Conservation (phyloP, 2,888 invertebrate genomes). For the Leptopilina myrica region DNA sequence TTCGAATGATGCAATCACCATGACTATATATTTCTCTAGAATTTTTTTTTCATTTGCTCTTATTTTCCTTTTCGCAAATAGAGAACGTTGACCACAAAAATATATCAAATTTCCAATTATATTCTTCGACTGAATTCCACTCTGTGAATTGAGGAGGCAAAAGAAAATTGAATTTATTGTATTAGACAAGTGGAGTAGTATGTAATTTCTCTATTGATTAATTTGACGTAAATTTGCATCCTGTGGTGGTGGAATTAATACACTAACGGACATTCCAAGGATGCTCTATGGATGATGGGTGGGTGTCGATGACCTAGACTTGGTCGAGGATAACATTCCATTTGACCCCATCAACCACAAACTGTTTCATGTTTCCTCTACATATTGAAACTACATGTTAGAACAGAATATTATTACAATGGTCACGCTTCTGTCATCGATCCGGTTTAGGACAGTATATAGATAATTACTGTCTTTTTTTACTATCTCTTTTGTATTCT, state of each 20-base stretch:
- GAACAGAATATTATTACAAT: slow-evolving; percentile 27
- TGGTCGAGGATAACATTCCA: slow-evolving; percentile 26
- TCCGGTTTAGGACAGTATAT: slow-evolving; percentile 8
- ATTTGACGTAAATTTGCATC: slow-evolving; percentile 9
- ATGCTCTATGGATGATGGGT: slow-evolving; percentile 53
- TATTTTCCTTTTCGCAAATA: too few relatives aligned
- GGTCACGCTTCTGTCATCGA: slow-evolving; percentile 31
- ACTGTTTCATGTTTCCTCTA: slow-evolving; percentile 34
- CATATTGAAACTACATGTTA: slow-evolving; percentile 27
- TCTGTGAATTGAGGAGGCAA: too few relatives aligned
- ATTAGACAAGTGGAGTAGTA: too few relatives aligned
- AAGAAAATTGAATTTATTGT: too few relatives aligned
- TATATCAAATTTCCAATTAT: too few relatives aligned
- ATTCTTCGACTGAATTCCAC: too few relatives aligned
- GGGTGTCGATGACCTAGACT: slow-evolving; percentile 50
- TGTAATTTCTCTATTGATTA: neutral
- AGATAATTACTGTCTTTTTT: neutral
- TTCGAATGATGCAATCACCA: too few relatives aligned
- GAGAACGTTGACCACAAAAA: too few relatives aligned
- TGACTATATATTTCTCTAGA: too few relatives aligned
- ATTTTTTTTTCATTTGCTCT: too few relatives aligned
- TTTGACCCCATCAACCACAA: slow-evolving; percentile 36
- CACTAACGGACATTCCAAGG: slow-evolving; percentile 57
- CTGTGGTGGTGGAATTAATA: slow-evolving; percentile 50
- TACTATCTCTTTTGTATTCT: neutral